Base-by-base conservation (phyloP, 2,888 invertebrate species). In the Tiliacea citrago region DNA sequence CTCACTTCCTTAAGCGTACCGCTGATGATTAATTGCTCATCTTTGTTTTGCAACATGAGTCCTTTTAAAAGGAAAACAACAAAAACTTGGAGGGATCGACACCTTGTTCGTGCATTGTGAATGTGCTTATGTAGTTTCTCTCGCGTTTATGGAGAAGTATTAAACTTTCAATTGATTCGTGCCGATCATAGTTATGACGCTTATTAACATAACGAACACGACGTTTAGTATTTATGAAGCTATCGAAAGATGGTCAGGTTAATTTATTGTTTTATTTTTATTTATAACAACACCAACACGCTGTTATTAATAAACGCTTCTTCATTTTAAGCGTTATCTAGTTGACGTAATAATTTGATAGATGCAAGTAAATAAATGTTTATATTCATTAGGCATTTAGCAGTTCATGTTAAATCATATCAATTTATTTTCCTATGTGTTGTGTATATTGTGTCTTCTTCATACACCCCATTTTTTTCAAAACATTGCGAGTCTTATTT, bases 11-110 rank as follows among this genome's bases (percentile, higher is more conserved):
- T 89, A 88, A 84, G 86, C 85, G 88, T 89, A 87, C 89, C 81
- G 80, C 85, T 86, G 90, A 93, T 95, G 95, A 95, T 95, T 94
- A 93, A 95, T 95, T 84, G 89, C 82, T 84, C 82, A 83, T 87
- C 85, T 88, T 92, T 91, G 88, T 92, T 89, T 89, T 88, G 86
- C 87, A 88, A 87, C 86, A 86, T 78, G 63, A 87, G 76, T 84
- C 81, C 77, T 84, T 86, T 87, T 87, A 82, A 81, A 86, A 80
- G 72, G 79, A 80, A 83, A 82, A 85, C 77, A 84, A 87, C 83
- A 90, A 89, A 89, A 89, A 86, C 73, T 84, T 82, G 83, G 83
- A 82, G 77, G 83, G 84, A 80, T 86, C 84, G 81, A 89, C 87
- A 89, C 87, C 89, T 89, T 87, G 86, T 90, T 86, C 81, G 81